Evolutionary conservation across 2,888 invertebrate species (phyloP).

Genomic region (Heliconius erato): DNA sequence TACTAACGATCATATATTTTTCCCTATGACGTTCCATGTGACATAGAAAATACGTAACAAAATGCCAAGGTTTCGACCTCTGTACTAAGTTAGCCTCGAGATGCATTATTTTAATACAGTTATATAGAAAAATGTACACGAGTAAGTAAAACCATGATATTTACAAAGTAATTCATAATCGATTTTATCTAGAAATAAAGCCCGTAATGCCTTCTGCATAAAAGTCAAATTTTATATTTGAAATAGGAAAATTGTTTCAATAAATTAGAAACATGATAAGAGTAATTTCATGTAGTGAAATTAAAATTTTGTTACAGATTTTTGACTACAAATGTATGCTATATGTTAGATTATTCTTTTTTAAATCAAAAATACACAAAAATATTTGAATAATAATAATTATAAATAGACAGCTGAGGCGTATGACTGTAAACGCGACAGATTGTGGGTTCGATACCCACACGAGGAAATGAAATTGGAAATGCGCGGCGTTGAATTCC

Average conservation of each 20-base stretch:
- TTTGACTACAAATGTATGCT: neutral
- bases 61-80: slow-evolving; percentile 45
- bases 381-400: no score
- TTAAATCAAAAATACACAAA: no score
- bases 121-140: slow-evolving; percentile 1
- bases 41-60: slow-evolving; percentile 17
- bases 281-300: neutral
- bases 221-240: neutral
- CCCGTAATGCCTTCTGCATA: neutral
- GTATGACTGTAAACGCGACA: no score
- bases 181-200: neutral
- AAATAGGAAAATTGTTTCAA: neutral
- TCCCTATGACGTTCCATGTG: slow-evolving; percentile 41
- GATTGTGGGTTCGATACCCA: no score
- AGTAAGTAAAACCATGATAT: neutral
- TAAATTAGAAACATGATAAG: neutral
- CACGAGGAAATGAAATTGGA: no score
- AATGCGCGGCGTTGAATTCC: no score
- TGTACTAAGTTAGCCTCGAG: neutral
- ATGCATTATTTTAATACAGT: neutral
- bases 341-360: neutral
- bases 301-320: neutral
- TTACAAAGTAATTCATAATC: neutral
- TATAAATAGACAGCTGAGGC: no score
- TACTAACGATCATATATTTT: slow-evolving; percentile 39